phyloP scores from a whole-genome alignment of 2,113 vertebrate genomes.

The Chelonoidis abingdonii region DNA sequence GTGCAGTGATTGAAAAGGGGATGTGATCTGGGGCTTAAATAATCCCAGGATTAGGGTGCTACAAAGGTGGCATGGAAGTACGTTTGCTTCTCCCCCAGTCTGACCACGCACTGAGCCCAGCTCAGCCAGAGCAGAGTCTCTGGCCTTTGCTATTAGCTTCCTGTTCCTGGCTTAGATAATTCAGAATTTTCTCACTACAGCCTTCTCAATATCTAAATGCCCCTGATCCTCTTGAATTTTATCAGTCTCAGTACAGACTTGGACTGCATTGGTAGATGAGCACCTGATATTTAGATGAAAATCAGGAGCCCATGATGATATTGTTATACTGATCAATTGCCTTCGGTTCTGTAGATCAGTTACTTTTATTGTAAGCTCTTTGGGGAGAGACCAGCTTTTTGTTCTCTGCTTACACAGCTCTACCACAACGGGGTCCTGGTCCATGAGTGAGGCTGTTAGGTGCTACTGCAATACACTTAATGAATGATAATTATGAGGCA shows the following conservation, averaged over 20 bases:
- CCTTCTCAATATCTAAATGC: neutral
- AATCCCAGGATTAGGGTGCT: neutral
- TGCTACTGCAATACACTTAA: neutral
- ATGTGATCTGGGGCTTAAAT: neutral
- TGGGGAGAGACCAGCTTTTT: neutral
- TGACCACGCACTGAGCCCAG: neutral
- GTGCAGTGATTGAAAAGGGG: neutral
- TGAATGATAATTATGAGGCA: neutral
- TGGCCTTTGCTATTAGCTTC: neutral
- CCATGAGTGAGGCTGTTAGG: neutral
- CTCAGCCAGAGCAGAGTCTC: neutral
- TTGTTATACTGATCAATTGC: neutral
- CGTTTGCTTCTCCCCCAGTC: neutral
- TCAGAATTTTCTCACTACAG: too few species aligned
- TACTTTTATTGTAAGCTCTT: neutral
- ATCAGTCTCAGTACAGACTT: neutral
- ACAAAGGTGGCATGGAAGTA: neutral
- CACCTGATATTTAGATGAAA: neutral
- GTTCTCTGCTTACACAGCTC: neutral
- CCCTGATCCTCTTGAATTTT: neutral
- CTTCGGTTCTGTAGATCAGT: neutral
- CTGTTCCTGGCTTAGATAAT: neutral
- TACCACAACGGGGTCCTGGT: neutral
- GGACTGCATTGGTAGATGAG: neutral
- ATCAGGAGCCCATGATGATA: too few species aligned